Conservation (phyloP, 2,797 vertebrate genomes). For the Pantherophis alleghaniensis region DNA sequence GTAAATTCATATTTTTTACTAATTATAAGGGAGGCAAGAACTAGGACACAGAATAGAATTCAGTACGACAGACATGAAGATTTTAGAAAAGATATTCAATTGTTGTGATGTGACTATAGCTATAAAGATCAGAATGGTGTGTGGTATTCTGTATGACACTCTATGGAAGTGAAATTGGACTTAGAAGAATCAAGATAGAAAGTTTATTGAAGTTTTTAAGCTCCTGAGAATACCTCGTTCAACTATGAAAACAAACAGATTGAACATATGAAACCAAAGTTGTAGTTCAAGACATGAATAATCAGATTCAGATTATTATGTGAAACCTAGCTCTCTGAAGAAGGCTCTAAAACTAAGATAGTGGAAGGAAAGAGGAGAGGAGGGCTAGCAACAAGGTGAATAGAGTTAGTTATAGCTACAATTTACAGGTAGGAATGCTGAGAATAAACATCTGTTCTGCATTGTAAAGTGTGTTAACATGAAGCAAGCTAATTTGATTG, state of each 20-base stretch:
- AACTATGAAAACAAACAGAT: not conserved
- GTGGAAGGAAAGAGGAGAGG: not conserved
- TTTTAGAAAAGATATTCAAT: not conserved
- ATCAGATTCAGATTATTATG: not conserved
- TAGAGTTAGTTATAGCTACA: not conserved
- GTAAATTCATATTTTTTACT: not conserved
- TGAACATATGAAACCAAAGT: not conserved
- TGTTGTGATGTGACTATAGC: not conserved
- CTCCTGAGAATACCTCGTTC: not conserved
- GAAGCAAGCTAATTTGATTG: conserved; percentile 47
- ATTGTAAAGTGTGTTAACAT: conserved; percentile 32
- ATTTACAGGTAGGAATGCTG: conserved; percentile 12
- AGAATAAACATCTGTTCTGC: conserved; percentile 21
- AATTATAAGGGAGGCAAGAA: not conserved
- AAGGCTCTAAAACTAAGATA: not conserved
- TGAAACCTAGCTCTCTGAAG: not conserved
- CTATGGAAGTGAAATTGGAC: not conserved
- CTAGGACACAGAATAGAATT: not conserved
- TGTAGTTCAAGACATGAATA: not conserved
- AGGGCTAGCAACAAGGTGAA: not conserved
- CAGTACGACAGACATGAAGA: not conserved
- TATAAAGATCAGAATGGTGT: not conserved
- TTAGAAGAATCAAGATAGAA: not conserved
- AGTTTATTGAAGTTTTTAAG: not conserved
- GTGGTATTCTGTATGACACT: not conserved